phyloP scores from a whole-genome alignment of 2,113 vertebrate species.

The Hoplias malabaricus region DNA sequence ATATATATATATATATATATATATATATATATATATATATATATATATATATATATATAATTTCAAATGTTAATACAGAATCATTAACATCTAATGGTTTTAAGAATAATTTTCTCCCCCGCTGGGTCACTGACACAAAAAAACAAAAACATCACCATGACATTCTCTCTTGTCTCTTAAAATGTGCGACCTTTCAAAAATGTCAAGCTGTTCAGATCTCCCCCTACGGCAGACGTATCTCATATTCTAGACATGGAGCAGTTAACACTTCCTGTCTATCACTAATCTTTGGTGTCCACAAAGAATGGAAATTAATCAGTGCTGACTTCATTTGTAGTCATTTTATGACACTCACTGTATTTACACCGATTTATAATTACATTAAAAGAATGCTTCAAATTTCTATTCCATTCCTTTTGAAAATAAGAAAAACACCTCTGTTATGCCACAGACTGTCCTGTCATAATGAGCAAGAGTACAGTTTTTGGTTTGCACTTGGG shows the following conservation, averaged over 20 bases:
- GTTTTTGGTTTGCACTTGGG: not conserved
- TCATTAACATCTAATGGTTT: no score
- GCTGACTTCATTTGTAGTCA: not conserved
- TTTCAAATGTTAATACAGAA: no score
- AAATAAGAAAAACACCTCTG: not conserved
- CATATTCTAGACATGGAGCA: not conserved
- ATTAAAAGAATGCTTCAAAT: no score
- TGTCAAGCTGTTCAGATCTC: conserved; percentile 33
- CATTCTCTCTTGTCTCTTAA: conserved; percentile 20
- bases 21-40: no score
- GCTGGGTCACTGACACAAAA: not conserved
- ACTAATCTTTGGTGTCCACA: not conserved
- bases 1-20: no score
- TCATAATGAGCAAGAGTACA: not conserved
- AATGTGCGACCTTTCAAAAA: conserved; percentile 54
- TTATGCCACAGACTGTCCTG: not conserved
- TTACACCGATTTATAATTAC: not conserved
- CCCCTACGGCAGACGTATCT: not conserved
- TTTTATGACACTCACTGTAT: not conserved
- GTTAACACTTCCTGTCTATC: conserved; percentile 26
- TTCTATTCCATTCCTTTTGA: not conserved
- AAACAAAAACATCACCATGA: not conserved
- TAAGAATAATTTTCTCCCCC: not conserved
- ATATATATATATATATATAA: no score
- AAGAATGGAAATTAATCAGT: conserved; percentile 2